Conservation (phyloP, 2,888 invertebrate genomes). For the Thymelicus lineola region DNA sequence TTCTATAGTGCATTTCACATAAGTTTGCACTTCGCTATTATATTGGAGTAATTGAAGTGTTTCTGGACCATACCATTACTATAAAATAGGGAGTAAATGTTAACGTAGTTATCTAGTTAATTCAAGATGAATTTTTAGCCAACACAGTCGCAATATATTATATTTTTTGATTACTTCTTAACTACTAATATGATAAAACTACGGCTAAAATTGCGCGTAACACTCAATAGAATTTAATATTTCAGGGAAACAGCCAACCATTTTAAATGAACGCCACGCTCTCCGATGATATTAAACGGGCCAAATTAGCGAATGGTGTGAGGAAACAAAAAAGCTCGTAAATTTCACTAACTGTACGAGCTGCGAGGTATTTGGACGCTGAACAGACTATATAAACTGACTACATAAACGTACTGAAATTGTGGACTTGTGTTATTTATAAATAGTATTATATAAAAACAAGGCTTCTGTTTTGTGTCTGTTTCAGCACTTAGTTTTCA, state of each 20-base stretch:
- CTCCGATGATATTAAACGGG: constrained; percentile 21
- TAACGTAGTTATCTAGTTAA: too few relatives aligned
- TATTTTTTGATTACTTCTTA: too few relatives aligned
- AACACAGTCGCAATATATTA: too few relatives aligned
- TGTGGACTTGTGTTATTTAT: constrained; percentile 1
- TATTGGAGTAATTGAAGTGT: too few relatives aligned
- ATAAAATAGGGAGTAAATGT: too few relatives aligned
- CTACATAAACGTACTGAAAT: background rate
- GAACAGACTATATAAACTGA: constrained; percentile 16
- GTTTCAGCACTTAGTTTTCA: background rate
- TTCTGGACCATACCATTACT: too few relatives aligned
- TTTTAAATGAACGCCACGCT: constrained; percentile 9
- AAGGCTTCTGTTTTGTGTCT: background rate
- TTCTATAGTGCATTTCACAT: too few relatives aligned
- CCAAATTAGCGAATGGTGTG: constrained; percentile 26
- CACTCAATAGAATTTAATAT: constrained; percentile 1
- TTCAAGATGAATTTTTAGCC: too few relatives aligned
- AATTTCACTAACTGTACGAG: constrained; percentile 22
- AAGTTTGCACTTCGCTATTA: too few relatives aligned
- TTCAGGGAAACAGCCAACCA: constrained; percentile 1
- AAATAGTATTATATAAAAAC: background rate
- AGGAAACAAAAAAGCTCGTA: constrained; percentile 24
- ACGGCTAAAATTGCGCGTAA: background rate
- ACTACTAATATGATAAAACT: background rate
- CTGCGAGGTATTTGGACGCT: constrained; percentile 13